Evolutionary conservation across 2,888 invertebrate genomes (phyloP), one percentile per base, ranked within the genome.

Genomic region (Anticlea derivata): DNA sequence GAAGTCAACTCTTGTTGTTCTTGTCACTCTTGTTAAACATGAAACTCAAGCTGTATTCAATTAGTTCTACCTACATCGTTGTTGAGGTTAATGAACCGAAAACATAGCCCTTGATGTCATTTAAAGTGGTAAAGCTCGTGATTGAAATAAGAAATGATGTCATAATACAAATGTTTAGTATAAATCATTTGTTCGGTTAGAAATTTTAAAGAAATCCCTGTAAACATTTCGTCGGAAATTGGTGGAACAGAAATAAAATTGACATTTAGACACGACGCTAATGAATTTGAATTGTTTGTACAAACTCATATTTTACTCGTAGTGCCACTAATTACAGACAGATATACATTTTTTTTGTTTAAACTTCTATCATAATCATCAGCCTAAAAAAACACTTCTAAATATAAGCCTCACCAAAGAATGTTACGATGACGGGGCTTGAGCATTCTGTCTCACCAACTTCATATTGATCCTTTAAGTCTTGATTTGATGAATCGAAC

Each of bases 1-100:
- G 82, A 88, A 87, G 86, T 72, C 63, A 75, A 68, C 51, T 73
- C 70, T 74, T 83, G 77, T 84, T 84, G 77, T 73, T 79, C 74
- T 76, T 74, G 74, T 75, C 74, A 69, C 62, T 69, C 75, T 74
- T 65, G 71, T 82, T 81, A 76, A 76, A 70, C 65, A 70, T 76
- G 86, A 78, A 78, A 86, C 79, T 77, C 76, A 78, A 88, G 78
- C 73, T 73, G 73, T 73, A 78, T 80, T 80, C 73, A 80, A 86
- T 86, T 81, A 76, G 60, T 50, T 22, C 58, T 68, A 73, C 71
- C 75, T 75, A 78, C 80, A 78, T 78, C 78, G 78, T 73, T 66
- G 69, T 68, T 71, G 68, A 78, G 60, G 60, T 62, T 57, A 63
- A 50, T 62, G 61, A 63, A 62, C 57, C 54, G 48, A 60, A 66